phyloP scores from a whole-genome alignment of 2,888 invertebrate species.

The Atrina japonica region DNA sequence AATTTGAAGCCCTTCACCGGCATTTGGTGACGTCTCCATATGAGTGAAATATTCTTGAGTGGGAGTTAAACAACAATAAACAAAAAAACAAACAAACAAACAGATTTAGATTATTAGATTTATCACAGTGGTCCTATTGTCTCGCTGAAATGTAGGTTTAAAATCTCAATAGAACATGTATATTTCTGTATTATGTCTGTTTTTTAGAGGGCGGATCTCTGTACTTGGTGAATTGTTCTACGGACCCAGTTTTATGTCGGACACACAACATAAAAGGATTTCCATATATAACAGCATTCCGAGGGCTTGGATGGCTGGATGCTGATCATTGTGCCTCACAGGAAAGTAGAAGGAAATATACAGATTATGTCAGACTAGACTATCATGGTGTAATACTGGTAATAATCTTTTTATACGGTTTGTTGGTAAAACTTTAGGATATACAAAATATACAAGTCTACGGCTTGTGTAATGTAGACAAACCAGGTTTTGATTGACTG shows the following conservation, averaged over 20 bases:
- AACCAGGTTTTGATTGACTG: too few relatives aligned
- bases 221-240: conserved; percentile 73
- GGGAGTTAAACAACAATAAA: too few relatives aligned
- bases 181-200: background rate
- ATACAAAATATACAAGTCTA: background rate
- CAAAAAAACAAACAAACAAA: too few relatives aligned
- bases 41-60: too few relatives aligned
- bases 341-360: conserved; percentile 37
- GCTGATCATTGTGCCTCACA: conserved; percentile 54
- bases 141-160: too few relatives aligned
- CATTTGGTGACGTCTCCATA: too few relatives aligned
- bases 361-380: conserved; percentile 60
- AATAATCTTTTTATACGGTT: too few relatives aligned
- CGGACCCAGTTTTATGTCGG: conserved; percentile 58
- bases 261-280: conserved; percentile 67
- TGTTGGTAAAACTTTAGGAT: conserved; percentile 4
- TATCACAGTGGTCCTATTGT: too few relatives aligned
- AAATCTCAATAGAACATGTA: too few relatives aligned
- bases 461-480: too few relatives aligned
- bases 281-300: conserved; percentile 68
- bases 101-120: too few relatives aligned
- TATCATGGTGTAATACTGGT: conserved; percentile 73
- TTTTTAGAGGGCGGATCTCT: conserved; percentile 66
- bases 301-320: conserved; percentile 69
- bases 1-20: too few relatives aligned